phyloP scores from a whole-genome alignment of 2,797 vertebrate species.

The Perodicticus potto region DNA sequence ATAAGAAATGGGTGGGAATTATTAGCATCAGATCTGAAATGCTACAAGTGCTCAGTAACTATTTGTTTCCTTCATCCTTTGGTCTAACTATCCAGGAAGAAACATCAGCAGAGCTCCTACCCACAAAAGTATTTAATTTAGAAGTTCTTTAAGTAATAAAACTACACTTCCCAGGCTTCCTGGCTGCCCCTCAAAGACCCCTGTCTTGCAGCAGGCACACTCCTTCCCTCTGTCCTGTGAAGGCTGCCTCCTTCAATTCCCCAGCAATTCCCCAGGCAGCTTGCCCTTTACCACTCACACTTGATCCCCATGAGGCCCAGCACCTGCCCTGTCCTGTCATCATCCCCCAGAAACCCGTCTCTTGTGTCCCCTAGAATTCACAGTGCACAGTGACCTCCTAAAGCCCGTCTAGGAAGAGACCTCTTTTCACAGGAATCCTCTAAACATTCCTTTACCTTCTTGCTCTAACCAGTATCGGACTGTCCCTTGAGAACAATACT shows the following conservation, averaged over 20 bases:
- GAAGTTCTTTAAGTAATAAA: conserved; percentile 23
- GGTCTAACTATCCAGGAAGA: not conserved
- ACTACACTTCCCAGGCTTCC: not conserved
- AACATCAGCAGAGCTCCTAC: not conserved
- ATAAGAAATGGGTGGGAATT: not conserved
- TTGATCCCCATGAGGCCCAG: not conserved
- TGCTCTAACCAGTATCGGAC: not conserved
- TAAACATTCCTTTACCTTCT: not conserved
- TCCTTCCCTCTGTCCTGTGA: not conserved
- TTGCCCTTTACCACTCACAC: not conserved
- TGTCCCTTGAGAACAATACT: not conserved
- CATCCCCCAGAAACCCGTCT: not conserved
- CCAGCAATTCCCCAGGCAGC: not conserved
- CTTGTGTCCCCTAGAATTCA: not conserved
- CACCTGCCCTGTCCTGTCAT: not conserved
- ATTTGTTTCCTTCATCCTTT: not conserved
- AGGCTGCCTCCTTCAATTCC: no score
- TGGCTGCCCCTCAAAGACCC: not conserved
- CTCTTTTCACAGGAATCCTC: not conserved
- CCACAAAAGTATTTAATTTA: not conserved
- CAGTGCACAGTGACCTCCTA: not conserved
- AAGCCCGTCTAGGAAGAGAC: not conserved
- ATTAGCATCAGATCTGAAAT: not conserved
- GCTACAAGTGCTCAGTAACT: not conserved
- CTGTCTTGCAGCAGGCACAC: not conserved